phyloP scores from a whole-genome alignment of 2,797 vertebrate genomes.

The Halcyon leucocephala region DNA sequence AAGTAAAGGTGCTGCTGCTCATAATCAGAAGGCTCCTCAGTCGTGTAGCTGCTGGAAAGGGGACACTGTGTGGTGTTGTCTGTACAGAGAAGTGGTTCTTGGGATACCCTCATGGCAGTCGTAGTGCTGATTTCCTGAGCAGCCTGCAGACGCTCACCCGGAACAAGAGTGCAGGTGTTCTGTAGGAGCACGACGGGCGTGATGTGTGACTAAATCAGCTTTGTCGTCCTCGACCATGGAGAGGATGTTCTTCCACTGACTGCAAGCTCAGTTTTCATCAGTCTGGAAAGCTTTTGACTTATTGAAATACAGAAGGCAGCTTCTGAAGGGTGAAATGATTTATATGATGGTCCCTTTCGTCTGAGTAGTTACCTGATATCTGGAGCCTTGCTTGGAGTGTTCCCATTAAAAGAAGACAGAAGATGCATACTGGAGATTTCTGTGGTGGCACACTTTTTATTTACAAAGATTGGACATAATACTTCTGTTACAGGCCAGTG shows the following conservation, averaged over 20 bases:
- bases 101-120: neutral
- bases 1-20: neutral
- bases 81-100: neutral
- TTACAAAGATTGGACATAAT: neutral
- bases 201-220: neutral
- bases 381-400: neutral
- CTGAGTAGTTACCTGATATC: neutral
- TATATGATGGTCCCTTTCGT: neutral
- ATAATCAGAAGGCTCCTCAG: neutral
- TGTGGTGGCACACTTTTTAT: neutral
- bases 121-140: neutral
- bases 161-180: neutral
- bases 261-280: neutral
- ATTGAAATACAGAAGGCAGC: neutral
- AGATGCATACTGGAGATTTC: neutral
- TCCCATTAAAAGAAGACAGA: neutral
- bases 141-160: neutral
- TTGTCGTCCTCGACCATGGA: neutral
- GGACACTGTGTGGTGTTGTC: neutral
- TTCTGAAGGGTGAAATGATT: slow-evolving; percentile 7
- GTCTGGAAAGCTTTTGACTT: neutral
- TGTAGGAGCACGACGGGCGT: neutral
- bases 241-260: neutral
- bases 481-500: neutral
- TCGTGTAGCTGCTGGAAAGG: neutral